phyloP scores from a whole-genome alignment of 2,113 vertebrate species.

The Hyperoodon ampullatus region DNA sequence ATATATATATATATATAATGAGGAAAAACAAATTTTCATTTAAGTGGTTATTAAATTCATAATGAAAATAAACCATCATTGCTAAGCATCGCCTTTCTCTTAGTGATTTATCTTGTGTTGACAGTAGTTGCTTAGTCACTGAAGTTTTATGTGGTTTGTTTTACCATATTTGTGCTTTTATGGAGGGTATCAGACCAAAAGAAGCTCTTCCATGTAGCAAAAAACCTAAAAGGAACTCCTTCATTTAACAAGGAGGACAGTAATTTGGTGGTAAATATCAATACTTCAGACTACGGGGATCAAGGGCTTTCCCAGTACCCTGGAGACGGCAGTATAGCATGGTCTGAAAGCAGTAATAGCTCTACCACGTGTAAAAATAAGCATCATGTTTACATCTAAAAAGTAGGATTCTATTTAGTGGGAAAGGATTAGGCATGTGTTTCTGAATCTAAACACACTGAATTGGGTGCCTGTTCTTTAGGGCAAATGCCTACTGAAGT shows the following conservation, averaged over 20 bases:
- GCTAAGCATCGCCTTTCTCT: neutral
- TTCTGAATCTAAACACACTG: neutral
- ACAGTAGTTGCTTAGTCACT: neutral
- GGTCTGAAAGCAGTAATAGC: neutral
- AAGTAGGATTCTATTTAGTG: neutral
- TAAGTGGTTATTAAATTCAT: neutral
- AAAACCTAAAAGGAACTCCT: neutral
- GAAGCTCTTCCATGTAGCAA: neutral
- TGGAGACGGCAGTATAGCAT: neutral
- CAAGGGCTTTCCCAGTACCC: neutral
- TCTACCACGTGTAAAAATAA: neutral
- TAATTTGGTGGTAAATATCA: neutral
- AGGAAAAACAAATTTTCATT: neutral
- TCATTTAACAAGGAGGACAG: neutral
- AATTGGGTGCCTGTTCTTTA: neutral
- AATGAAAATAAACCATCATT: neutral
- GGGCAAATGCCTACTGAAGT: neutral
- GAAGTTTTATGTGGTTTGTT: neutral
- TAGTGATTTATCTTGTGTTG: neutral
- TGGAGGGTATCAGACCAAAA: neutral
- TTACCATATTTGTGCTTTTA: neutral
- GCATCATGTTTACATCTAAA: neutral
- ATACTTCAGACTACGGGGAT: neutral
- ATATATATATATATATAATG: neutral
- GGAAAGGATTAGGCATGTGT: neutral